These are phyloP conservation scores for Ara ararauna DNA, from an alignment of 2,797 vertebrate genomes.

Conservation along the genomic window DNA sequence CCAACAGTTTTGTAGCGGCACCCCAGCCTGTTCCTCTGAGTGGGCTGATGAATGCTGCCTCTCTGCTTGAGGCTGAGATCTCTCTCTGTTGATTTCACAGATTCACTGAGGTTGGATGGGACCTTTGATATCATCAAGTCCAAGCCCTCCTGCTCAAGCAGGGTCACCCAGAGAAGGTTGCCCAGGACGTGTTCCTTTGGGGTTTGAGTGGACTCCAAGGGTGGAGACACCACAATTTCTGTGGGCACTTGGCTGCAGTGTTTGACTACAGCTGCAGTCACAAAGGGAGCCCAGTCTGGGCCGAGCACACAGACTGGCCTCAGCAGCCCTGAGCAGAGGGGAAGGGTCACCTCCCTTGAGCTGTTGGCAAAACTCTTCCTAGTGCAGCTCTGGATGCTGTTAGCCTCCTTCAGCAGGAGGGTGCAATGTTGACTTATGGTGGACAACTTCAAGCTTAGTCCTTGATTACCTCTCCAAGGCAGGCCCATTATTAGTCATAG, in stretches of 20 bases:
- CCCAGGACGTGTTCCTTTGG: not conserved
- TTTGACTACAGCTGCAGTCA: not conserved
- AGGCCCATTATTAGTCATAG: not conserved
- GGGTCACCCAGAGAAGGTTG: not conserved
- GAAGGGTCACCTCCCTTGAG: not conserved
- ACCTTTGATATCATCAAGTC: not conserved
- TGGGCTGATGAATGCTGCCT: not conserved
- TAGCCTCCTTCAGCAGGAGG: fast-evolving
- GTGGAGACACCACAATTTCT: not conserved
- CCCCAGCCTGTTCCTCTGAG: not conserved
- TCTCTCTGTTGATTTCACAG: not conserved
- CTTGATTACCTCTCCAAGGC: not conserved
- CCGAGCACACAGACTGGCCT: too few species aligned
- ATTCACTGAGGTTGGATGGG: not conserved
- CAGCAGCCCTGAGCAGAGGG: not conserved
- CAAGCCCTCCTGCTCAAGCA: not conserved
- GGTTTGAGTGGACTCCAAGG: not conserved
- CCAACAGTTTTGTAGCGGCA: not conserved
- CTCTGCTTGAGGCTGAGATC: not conserved
- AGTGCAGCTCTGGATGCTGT: not conserved
- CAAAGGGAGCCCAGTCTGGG: not conserved
- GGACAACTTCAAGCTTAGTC: not conserved
- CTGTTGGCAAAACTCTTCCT: not conserved
- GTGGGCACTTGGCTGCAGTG: not conserved
- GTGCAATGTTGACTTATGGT: not conserved